Conservation (phyloP, 2,113 vertebrate genomes). For the Trematomus loennbergii region DNA sequence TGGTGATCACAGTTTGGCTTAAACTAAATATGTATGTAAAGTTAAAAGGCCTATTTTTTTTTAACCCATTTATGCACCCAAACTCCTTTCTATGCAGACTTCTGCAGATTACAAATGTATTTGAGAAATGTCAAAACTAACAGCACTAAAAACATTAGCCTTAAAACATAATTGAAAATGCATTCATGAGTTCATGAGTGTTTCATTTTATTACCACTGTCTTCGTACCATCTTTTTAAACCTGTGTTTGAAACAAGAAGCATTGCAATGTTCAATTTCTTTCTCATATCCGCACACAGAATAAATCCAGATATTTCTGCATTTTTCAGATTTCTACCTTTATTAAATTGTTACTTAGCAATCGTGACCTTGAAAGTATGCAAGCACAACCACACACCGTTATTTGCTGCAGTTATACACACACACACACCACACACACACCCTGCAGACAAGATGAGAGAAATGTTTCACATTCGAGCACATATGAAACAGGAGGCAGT, state of each 20-base stretch:
- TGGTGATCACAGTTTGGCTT: too few species aligned
- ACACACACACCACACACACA: not conserved
- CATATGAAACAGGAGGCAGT: conserved; percentile 35
- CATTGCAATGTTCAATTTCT: not conserved
- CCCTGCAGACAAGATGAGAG: not conserved
- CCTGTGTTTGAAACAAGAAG: not conserved
- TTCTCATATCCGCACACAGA: not conserved
- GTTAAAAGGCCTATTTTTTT: too few species aligned
- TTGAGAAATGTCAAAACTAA: too few species aligned
- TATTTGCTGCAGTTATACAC: not conserved
- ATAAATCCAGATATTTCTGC: not conserved
- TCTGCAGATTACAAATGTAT: too few species aligned
- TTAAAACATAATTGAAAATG: too few species aligned
- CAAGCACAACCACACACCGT: not conserved
- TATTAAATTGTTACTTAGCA: conserved; percentile 3
- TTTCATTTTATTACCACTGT: not conserved
- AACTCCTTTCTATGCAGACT: too few species aligned
- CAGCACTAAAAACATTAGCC: too few species aligned
- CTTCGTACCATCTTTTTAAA: not conserved
- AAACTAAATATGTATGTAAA: too few species aligned
- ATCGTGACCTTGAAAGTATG: conserved; percentile 14
- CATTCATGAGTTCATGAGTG: too few species aligned
- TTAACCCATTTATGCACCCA: too few species aligned
- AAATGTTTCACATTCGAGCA: conserved; percentile 35
- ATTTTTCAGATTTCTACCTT: not conserved